These are phyloP conservation scores for Drosophila pseudotakahashii DNA, from an alignment of 2,888 invertebrate species.

Conservation along the genomic window DNA sequence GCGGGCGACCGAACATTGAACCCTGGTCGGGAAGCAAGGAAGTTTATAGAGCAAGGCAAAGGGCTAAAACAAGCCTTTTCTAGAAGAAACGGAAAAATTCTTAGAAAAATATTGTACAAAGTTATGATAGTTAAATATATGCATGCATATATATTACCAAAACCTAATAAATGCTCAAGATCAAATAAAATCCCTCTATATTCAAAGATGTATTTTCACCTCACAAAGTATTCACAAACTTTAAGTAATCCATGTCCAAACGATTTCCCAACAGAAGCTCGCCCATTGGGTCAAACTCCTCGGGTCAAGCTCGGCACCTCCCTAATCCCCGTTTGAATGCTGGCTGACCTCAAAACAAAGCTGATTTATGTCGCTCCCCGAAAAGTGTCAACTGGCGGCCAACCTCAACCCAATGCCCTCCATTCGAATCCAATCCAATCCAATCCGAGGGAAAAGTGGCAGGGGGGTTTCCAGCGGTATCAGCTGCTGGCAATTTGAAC, in stretches of 20 bases:
- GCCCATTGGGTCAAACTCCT: slow-evolving; percentile 21
- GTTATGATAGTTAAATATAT: too few species aligned
- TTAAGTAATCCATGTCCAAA: not conserved
- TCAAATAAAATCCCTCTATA: too few species aligned
- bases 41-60: slow-evolving; percentile 47
- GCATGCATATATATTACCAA: too few species aligned
- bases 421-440: slow-evolving; percentile 42
- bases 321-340: slow-evolving; percentile 30
- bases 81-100: too few species aligned
- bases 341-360: slow-evolving; percentile 50
- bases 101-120: not conserved
- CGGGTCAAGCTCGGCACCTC: slow-evolving; percentile 19
- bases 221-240: not conserved
- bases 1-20: slow-evolving; percentile 56
- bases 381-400: slow-evolving; percentile 68
- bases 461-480: slow-evolving; percentile 38
- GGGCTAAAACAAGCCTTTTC: slow-evolving; percentile 30
- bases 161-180: too few species aligned
- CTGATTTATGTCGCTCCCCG: slow-evolving; percentile 71
- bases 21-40: slow-evolving; percentile 15
- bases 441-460: not conserved
- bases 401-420: slow-evolving; percentile 68
- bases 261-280: slow-evolving; percentile 21
- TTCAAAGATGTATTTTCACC: not conserved
- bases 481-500: slow-evolving; percentile 76